phyloP scores from a whole-genome alignment of 2,888 invertebrate genomes.

The Atethmia centrago region DNA sequence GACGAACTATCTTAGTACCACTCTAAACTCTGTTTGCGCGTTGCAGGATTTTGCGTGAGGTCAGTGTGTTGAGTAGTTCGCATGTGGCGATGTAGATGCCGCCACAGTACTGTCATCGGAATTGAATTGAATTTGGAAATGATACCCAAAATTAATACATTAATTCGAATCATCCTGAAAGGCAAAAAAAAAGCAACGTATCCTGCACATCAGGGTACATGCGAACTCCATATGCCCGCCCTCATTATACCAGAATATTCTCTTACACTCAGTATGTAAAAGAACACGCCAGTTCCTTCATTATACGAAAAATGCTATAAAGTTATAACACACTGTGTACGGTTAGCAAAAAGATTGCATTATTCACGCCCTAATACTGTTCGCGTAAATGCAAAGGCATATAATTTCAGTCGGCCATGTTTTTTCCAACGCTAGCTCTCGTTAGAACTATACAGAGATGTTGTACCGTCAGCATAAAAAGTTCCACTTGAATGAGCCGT shows the following conservation, averaged over 20 bases:
- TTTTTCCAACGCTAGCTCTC: conserved; percentile 47
- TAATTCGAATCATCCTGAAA: neutral
- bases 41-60: too few species aligned
- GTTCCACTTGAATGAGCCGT: conserved; percentile 48
- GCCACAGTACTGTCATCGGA: too few species aligned
- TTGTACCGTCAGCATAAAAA: conserved; percentile 50
- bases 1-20: too few species aligned
- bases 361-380: conserved; percentile 36
- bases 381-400: conserved; percentile 47
- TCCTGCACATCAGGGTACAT: neutral
- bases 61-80: too few species aligned
- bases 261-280: conserved; percentile 29
- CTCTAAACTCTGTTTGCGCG: too few species aligned
- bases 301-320: conserved; percentile 49
- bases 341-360: conserved; percentile 39
- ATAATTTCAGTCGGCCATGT: conserved; percentile 48
- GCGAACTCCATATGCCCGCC: neutral
- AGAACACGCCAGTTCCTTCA: conserved; percentile 43
- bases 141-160: too few species aligned
- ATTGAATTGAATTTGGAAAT: too few species aligned
- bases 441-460: conserved; percentile 36
- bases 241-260: conserved; percentile 32
- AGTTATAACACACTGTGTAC: conserved; percentile 42
- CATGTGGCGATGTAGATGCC: too few species aligned
- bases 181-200: neutral